These are phyloP conservation scores for Tachysurus vachellii DNA, from an alignment of 2,113 vertebrate species.

Conservation along the genomic window DNA sequence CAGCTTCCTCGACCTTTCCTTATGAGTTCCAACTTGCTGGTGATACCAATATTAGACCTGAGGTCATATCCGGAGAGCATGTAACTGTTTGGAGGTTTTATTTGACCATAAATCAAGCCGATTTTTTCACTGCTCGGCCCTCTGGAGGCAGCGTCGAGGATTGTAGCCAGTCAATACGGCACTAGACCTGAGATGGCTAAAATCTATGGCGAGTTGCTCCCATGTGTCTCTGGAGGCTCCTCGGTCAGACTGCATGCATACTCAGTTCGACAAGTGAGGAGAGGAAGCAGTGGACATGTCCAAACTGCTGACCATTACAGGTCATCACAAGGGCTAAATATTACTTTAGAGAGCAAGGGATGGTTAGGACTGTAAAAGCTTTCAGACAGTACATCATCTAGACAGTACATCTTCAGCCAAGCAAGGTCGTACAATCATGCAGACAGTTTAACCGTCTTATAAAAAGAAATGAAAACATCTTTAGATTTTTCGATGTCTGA, in stretches of 20 bases:
- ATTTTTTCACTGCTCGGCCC: constrained; percentile 46
- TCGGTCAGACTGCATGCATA: constrained; percentile 17
- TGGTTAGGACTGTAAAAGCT: constrained; percentile 31
- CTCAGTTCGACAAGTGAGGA: constrained; percentile 9
- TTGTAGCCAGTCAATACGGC: constrained; percentile 43
- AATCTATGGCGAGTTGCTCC: constrained; percentile 19
- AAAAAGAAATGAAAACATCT: neutral
- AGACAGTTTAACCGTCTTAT: constrained; percentile 22
- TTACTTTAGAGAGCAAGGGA: constrained; percentile 14
- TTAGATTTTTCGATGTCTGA: neutral
- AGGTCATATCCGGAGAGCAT: constrained; percentile 49
- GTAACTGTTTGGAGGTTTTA: constrained; percentile 59
- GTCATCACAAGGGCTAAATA: constrained; percentile 7
- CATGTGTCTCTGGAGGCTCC: constrained; percentile 22
- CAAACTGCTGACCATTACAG: constrained; percentile 28
- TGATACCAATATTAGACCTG: constrained; percentile 62
- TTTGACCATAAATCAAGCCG: constrained; percentile 62
- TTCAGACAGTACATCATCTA: constrained; percentile 21
- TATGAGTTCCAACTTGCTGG: constrained; percentile 62
- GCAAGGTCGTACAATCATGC: neutral
- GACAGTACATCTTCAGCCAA: neutral
- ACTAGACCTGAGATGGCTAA: constrained; percentile 24
- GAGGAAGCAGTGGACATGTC: constrained; percentile 7
- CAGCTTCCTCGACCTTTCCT: constrained; percentile 66
- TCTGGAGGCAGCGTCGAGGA: constrained; percentile 48